Evolutionary conservation across 2,113 vertebrate species (phyloP).

Genomic region (Mormoops blainvillei): DNA sequence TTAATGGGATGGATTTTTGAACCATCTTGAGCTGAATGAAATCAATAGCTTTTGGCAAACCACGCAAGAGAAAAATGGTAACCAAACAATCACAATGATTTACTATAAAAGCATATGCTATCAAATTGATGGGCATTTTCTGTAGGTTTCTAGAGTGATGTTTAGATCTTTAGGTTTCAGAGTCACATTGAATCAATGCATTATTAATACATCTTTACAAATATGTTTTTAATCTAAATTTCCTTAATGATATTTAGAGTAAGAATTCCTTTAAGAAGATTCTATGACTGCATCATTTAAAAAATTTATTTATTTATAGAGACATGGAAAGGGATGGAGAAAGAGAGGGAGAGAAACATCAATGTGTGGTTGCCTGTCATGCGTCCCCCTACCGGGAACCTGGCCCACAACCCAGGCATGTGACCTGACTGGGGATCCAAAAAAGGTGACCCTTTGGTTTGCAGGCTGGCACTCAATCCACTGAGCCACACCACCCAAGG

Average conservation of each 20-base stretch:
- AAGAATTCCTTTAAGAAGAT: background rate
- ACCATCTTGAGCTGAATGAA: background rate
- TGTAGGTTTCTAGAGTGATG: background rate
- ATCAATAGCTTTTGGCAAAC: background rate
- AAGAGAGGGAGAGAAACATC: too few relatives aligned
- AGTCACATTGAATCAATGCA: background rate
- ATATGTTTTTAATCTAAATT: background rate
- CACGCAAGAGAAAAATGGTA: background rate
- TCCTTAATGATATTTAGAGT: background rate
- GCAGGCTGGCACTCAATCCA: too few relatives aligned
- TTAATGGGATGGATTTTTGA: background rate
- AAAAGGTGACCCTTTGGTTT: too few relatives aligned
- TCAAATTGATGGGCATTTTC: background rate
- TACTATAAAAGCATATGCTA: background rate
- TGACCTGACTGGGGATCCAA: too few relatives aligned
- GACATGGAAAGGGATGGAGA: too few relatives aligned
- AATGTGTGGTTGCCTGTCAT: too few relatives aligned
- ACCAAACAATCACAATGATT: background rate
- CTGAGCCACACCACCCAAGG: too few relatives aligned
- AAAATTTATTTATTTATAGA: too few relatives aligned
- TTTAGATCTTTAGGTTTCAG: background rate
- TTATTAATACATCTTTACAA: background rate
- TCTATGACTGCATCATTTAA: background rate
- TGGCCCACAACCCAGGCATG: too few relatives aligned
- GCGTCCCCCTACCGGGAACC: too few relatives aligned